Percentiles rank a stretch among this genome's conserved stretches.
Evolutionary conservation across 2,888 invertebrate genomes (phyloP).

Genomic region (Cynaeus angustus): DNA sequence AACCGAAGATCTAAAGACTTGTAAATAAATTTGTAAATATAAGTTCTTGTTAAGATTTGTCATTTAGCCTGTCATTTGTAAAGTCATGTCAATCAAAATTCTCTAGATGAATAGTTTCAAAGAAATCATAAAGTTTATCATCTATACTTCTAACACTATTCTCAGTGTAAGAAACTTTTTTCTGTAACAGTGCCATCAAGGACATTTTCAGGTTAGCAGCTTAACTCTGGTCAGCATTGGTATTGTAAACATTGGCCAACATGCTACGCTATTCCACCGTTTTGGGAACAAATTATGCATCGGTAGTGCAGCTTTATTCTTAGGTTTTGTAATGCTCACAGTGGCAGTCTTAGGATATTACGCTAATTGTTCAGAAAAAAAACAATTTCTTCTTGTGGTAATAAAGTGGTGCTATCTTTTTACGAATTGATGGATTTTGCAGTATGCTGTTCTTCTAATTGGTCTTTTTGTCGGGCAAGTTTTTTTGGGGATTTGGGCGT

Average conservation of each 20-base stretch:
- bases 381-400: neutral
- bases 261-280: neutral
- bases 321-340: neutral
- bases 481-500: neutral
- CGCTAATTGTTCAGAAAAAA: neutral
- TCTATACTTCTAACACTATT: slow-evolving; percentile 8
- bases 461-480: neutral
- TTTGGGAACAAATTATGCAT: neutral
- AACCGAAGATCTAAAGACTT: slow-evolving; percentile 3
- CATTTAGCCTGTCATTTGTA: neutral
- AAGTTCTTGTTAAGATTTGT: no score
- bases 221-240: neutral
- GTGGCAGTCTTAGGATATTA: neutral
- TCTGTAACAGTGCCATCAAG: neutral
- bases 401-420: no score
- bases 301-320: neutral
- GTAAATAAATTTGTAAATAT: neutral
- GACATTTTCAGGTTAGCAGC: neutral
- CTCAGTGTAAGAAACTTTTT: neutral
- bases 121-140: slow-evolving; percentile 1
- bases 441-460: neutral
- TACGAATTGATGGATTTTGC: neutral
- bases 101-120: neutral
- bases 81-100: neutral
- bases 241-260: neutral